Evolutionary conservation across 1,140 invertebrate genomes (phyloP), one percentile per base, ranked within the genome.

Genomic region (Melipona quadrifasciata): DNA sequence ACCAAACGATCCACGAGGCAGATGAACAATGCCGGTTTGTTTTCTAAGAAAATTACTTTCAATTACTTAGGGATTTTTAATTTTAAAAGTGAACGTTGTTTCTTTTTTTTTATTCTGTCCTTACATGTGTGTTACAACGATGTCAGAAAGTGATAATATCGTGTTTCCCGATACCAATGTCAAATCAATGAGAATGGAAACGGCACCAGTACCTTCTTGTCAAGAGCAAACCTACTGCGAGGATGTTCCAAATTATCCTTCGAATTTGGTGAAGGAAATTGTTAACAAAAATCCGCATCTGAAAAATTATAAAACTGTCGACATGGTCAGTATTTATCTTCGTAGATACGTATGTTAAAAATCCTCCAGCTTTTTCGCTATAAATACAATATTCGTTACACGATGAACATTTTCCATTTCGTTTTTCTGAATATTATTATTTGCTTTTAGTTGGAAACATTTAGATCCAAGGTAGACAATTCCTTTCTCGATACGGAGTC

Each of bases 201-300:
- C n/a, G 3, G 6, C 31, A 2, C 75, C 90, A 6, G 6, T 39
- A 2, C 78, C 90, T 8, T 14, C 0, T 0, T 92, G 91, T 53
- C 11, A 81, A 0, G 53, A 75, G 4, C 64, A 53, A 14, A 88
- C 87, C 1, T 92, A 77, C 57, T 93, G 93, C 71, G 91, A 91
- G 39, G 58, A 90, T 12, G 80, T 74, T 11, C 31, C 84, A 0
- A 34, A 90, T 73, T 93, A 93, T 88, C 92, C 93, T 0, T 79
- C 53, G n/a, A 70, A 90, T 6, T 75, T 84, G 1, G 65, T 93
- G 2, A 84, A 91, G 14, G 47, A 67, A 12, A 47, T 72, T 6
- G 27, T 93, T 1, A 55, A 27, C 3, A 80, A 61, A 0, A 74
- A 91, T 65, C 75, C 61, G 1, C 73, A 86, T n/a, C 58, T 93